These are phyloP conservation scores for Anthopleura xanthogrammica DNA, from an alignment of 92 coral and sea anemone species.

Conservation along the genomic window DNA sequence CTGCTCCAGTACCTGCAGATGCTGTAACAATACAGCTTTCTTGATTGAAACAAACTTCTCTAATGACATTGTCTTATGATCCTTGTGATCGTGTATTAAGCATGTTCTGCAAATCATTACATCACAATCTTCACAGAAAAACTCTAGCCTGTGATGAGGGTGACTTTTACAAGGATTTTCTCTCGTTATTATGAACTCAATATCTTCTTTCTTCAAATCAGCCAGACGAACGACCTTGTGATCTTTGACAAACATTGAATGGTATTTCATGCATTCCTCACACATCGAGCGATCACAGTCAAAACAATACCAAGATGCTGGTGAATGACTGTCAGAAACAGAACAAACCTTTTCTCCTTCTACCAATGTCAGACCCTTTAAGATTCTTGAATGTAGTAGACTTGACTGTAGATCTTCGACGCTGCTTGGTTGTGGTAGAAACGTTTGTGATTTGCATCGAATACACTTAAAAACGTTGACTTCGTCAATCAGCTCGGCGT, in stretches of 20 bases:
- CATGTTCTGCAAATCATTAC: neutral
- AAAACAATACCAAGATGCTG: constrained; percentile 7
- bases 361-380: neutral
- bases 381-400: neutral
- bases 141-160: neutral
- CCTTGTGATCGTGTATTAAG: neutral
- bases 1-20: neutral
- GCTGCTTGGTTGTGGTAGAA: constrained; percentile 16
- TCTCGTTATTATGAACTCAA: neutral
- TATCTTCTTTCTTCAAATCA: neutral
- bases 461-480: constrained; percentile 26
- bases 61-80: neutral
- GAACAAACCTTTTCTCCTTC: constrained; percentile 10
- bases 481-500: constrained; percentile 3
- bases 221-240: neutral
- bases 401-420: constrained; percentile 4
- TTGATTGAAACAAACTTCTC: neutral
- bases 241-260: neutral
- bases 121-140: neutral
- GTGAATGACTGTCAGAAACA: constrained; percentile 14
- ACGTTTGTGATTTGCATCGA: neutral
- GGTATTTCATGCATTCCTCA: neutral
- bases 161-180: neutral
- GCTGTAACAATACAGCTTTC: neutral
- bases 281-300: constrained; percentile 3